A percentile compares a stretch with the other conserved stretches of the same genome.
phyloP scores from a whole-genome alignment of 2,113 vertebrate genomes.

The Puntigrus tetrazona region DNA sequence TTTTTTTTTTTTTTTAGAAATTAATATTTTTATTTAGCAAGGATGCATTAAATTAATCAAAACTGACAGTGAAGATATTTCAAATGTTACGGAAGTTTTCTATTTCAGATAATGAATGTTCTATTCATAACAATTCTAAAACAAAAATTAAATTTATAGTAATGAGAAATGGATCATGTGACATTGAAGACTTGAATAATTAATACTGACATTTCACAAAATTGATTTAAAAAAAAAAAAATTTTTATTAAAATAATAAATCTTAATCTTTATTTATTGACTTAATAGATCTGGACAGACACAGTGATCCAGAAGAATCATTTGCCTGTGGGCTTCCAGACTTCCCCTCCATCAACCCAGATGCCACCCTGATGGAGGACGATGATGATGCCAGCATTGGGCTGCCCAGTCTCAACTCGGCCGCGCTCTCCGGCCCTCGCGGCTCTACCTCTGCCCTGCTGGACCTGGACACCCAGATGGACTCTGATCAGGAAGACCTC shows the following conservation, averaged over 20 bases:
- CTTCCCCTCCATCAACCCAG: slow-evolving; percentile 95
- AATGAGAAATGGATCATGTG: neutral
- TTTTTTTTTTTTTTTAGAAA: neutral
- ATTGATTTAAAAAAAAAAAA: neutral
- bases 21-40: neutral
- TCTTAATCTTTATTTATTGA: neutral
- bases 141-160: neutral
- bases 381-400: slow-evolving; percentile 96
- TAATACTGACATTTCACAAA: neutral
- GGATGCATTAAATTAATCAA: neutral
- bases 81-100: neutral
- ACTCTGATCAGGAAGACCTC: slow-evolving; percentile 77
- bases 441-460: slow-evolving; percentile 65
- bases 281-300: slow-evolving; percentile 84
- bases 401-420: slow-evolving; percentile 80
- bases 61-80: neutral
- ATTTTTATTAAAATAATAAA: neutral
- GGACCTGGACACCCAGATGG: slow-evolving; percentile 69
- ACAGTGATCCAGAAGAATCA: slow-evolving; percentile 94
- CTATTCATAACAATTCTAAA: no score
- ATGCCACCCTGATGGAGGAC: slow-evolving; percentile 85
- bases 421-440: slow-evolving; percentile 62
- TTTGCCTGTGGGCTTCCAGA: slow-evolving; percentile 92
- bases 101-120: no score
- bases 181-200: neutral